These are phyloP conservation scores for Cyclura pinguis DNA, from an alignment of 2,797 vertebrate genomes.

Conservation along the genomic window DNA sequence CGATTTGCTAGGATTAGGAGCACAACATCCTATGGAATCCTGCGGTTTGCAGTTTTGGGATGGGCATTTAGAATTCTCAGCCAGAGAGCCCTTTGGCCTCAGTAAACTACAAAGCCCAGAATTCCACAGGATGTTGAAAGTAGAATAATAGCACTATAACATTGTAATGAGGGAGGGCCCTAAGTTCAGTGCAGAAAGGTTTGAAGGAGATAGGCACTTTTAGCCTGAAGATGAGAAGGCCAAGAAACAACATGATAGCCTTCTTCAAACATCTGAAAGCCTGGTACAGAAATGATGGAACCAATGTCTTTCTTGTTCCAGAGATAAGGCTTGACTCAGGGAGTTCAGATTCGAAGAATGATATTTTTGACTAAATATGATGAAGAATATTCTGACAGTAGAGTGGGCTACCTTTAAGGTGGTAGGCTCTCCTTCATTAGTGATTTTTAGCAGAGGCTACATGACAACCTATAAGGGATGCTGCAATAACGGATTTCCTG, in stretches of 20 bases:
- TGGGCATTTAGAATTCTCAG: too few relatives aligned
- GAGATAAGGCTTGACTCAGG: not conserved
- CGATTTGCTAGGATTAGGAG: too few relatives aligned
- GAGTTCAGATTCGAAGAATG: not conserved
- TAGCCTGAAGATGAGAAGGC: not conserved
- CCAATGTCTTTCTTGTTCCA: not conserved
- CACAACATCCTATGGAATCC: too few relatives aligned
- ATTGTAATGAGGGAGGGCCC: too few relatives aligned
- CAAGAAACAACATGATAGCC: not conserved
- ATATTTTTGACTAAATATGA: not conserved
- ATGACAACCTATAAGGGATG: not conserved
- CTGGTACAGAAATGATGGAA: not conserved
- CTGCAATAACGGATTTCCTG: too few relatives aligned
- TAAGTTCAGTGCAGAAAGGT: not conserved
- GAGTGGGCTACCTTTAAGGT: too few relatives aligned
- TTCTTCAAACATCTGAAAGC: conserved; percentile 1
- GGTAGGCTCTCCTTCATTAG: too few relatives aligned
- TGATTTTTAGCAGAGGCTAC: not conserved
- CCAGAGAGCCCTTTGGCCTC: too few relatives aligned
- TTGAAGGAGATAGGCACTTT: not conserved
- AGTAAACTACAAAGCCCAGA: too few relatives aligned
- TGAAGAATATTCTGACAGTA: not conserved
- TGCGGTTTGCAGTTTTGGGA: too few relatives aligned
- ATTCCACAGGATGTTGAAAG: too few relatives aligned
- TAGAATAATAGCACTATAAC: too few relatives aligned